Percentiles rank a stretch among this genome's conserved stretches.
phyloP scores from a whole-genome alignment of 2,113 vertebrate genomes.

The Cinclus cinclus region DNA sequence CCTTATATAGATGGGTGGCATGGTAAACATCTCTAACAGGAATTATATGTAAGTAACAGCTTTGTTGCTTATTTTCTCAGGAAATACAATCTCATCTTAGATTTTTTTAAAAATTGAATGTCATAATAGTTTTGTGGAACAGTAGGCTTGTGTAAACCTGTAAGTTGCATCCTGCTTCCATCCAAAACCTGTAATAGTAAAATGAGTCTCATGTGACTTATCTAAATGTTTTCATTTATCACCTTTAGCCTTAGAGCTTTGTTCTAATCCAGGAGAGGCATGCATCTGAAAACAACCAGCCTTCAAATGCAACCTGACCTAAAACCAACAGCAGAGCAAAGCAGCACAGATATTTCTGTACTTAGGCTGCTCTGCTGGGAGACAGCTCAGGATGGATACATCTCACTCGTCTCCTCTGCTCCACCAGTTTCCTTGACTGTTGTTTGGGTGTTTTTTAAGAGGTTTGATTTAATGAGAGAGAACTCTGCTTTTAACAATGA shows the following conservation, averaged over 20 bases:
- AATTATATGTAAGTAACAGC: background rate
- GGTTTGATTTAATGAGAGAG: background rate
- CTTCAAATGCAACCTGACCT: background rate
- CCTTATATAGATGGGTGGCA: background rate
- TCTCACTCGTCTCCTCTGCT: background rate
- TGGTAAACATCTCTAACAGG: background rate
- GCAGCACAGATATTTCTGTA: background rate
- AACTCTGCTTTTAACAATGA: background rate
- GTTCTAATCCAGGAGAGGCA: background rate
- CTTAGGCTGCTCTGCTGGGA: background rate
- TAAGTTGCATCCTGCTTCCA: background rate
- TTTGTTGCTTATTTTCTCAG: background rate
- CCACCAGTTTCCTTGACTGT: background rate
- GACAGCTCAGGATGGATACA: background rate
- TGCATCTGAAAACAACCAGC: background rate
- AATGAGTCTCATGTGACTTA: background rate
- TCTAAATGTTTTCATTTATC: background rate
- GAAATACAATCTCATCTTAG: background rate
- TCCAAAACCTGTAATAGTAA: background rate
- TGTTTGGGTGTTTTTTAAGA: background rate
- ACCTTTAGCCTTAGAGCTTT: background rate
- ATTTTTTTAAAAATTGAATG: background rate
- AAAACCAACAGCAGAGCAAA: background rate
- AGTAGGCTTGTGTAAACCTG: slow-evolving; percentile 21
- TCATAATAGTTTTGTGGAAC: background rate